These are phyloP conservation scores for Myotis vivesi DNA, from an alignment of 2,797 vertebrate species.

Conservation along the genomic window DNA sequence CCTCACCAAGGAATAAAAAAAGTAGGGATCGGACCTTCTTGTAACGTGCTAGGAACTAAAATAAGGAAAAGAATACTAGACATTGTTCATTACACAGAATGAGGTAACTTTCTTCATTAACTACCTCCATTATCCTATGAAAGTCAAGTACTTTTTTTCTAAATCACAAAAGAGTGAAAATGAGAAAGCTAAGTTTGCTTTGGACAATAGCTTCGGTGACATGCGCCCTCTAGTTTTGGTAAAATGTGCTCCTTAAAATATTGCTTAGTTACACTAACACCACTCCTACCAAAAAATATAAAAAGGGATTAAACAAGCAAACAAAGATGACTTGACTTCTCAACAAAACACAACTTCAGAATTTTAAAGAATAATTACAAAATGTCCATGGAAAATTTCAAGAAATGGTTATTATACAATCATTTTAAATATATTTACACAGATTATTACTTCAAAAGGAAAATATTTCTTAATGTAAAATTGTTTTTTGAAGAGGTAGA, in stretches of 20 bases:
- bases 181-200: not conserved
- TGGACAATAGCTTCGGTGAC: not conserved
- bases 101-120: not conserved
- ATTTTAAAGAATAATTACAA: not conserved
- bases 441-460: not conserved
- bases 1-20: not conserved
- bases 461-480: not conserved
- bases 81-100: not conserved
- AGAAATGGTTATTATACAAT: not conserved
- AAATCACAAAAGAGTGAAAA: not conserved
- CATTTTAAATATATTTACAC: not conserved
- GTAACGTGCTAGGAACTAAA: not conserved
- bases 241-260: not conserved
- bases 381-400: not conserved
- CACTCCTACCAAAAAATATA: not conserved
- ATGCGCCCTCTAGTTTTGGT: not conserved
- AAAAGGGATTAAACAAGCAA: not conserved
- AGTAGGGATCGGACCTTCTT: not conserved
- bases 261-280: not conserved
- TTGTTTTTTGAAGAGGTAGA: not conserved
- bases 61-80: not conserved
- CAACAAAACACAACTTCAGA: not conserved
- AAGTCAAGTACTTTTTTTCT: not conserved
- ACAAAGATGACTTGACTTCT: not conserved
- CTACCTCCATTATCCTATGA: not conserved